phyloP scores from a whole-genome alignment of 1,140 invertebrate species.

The Tachypleus tridentatus region DNA sequence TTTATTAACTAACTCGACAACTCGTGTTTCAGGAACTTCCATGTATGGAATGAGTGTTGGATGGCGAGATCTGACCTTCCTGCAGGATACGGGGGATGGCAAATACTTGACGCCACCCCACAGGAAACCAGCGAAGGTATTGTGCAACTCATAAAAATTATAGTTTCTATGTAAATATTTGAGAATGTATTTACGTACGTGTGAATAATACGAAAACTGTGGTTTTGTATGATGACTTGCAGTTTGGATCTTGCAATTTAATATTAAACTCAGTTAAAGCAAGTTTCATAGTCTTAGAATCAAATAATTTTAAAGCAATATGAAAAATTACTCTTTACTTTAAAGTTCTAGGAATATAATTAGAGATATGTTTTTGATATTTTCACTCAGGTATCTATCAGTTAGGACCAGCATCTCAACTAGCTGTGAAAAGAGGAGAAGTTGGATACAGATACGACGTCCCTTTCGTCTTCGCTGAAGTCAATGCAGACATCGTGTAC shows the following conservation, averaged over 20 bases:
- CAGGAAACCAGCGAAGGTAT: constrained; percentile 30
- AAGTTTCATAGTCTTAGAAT: too few species aligned
- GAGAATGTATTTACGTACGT: too few species aligned
- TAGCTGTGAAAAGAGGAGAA: constrained; percentile 55
- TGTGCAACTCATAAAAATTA: too few species aligned
- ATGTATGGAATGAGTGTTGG: constrained; percentile 93
- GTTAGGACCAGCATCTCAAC: constrained; percentile 49
- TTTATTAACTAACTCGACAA: background rate
- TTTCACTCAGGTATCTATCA: constrained; percentile 26
- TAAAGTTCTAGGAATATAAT: too few species aligned
- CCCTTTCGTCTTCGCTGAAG: constrained; percentile 58
- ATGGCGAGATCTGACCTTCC: constrained; percentile 67
- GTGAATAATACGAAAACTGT: too few species aligned
- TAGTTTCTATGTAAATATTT: too few species aligned
- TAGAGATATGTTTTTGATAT: too few species aligned
- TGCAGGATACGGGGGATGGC: constrained; percentile 28
- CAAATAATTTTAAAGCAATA: too few species aligned
- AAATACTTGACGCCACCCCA: constrained; percentile 29
- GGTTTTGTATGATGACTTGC: too few species aligned
- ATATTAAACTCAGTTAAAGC: too few species aligned
- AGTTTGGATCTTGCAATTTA: too few species aligned
- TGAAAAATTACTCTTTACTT: too few species aligned
- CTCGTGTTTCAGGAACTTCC: constrained; percentile 54
- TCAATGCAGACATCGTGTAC: constrained; percentile 60
- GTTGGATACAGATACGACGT: constrained; percentile 54